Evolutionary conservation across 2,797 vertebrate genomes (phyloP).

Genomic region (Anas bahamensis): DNA sequence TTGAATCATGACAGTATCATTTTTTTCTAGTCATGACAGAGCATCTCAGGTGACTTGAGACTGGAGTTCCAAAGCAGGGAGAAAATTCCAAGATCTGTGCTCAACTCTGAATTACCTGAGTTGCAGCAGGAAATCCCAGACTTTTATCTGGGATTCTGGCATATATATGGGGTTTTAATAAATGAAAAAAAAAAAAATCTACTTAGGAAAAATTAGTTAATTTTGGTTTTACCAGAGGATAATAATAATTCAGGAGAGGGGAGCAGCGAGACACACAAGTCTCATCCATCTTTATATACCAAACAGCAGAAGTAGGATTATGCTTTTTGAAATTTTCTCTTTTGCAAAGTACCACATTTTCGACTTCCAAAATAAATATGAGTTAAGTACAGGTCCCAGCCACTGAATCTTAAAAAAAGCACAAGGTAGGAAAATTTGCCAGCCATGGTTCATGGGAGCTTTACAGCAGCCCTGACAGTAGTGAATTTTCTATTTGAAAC

Average conservation of each 20-base stretch:
- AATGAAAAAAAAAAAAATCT: not conserved
- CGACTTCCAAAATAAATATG: not conserved
- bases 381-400: not conserved
- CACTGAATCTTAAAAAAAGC: not conserved
- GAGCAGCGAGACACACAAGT: not conserved
- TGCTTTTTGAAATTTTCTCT: not conserved
- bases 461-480: not conserved
- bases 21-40: not conserved
- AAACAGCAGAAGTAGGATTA: not conserved
- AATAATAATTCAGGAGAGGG: not conserved
- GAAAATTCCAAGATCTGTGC: not conserved
- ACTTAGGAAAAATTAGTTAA: not conserved
- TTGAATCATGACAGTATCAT: not conserved
- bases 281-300: not conserved
- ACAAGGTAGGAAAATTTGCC: not conserved
- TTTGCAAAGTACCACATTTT: not conserved
- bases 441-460: not conserved
- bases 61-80: not conserved
- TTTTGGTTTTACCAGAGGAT: slow-evolving; percentile 6
- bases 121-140: not conserved
- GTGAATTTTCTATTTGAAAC: not conserved
- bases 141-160: not conserved
- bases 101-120: not conserved
- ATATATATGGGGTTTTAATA: not conserved
- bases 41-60: not conserved